Percentiles rank a stretch among this genome's conserved stretches.
Conservation (phyloP, 2,888 invertebrate genomes). For the Crocallis elinguaria region DNA sequence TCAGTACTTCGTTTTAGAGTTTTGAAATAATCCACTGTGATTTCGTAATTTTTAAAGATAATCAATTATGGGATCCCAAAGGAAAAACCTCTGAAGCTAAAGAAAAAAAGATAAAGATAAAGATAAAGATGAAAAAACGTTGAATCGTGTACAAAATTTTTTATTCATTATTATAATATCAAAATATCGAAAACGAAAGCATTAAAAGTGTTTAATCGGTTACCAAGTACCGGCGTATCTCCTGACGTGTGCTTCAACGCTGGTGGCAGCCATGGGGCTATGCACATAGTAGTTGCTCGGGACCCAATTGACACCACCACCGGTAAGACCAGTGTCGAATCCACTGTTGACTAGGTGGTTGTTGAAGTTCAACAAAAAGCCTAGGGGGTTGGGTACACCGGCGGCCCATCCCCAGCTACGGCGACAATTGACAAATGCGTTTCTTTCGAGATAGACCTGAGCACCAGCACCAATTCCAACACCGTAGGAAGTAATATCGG, state of each 20-base stretch:
- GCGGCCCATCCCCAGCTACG: constrained; percentile 24
- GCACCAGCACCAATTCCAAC: constrained; percentile 23
- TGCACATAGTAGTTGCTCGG: constrained; percentile 10
- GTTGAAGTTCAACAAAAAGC: constrained; percentile 4
- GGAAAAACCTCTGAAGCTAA: no score
- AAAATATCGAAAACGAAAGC: no score
- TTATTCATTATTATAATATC: no score
- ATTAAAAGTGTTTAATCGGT: not conserved
- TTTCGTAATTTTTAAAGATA: no score
- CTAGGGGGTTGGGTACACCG: constrained; percentile 5
- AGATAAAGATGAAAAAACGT: not conserved
- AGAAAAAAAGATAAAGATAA: no score
- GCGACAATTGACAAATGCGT: constrained; percentile 22
- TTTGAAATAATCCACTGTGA: no score
- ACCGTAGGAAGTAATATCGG: constrained; percentile 21
- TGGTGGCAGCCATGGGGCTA: not conserved
- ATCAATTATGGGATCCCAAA: no score
- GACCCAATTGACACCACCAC: not conserved
- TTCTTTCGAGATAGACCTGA: constrained; percentile 25
- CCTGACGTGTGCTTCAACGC: constrained; percentile 11
- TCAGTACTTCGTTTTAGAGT: no score
- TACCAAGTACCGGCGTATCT: constrained; percentile 13
- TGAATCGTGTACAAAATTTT: no score
- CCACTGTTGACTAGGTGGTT: constrained; percentile 25
- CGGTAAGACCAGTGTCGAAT: constrained; percentile 4